These are phyloP conservation scores for Pecten maximus DNA, from an alignment of 2,888 invertebrate genomes.

Conservation along the genomic window DNA sequence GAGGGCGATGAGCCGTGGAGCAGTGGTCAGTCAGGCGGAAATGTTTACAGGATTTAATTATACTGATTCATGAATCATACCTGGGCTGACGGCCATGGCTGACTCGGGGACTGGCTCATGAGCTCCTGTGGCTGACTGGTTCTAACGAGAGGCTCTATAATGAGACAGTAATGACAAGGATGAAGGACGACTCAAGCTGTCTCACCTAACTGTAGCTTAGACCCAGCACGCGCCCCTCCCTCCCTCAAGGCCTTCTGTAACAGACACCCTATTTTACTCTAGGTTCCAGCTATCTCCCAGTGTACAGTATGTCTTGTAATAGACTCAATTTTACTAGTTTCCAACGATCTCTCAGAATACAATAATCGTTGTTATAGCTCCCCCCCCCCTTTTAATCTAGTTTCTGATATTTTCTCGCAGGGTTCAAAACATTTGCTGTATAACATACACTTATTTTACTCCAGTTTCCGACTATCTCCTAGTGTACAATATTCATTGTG, in stretches of 20 bases:
- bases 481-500: no score
- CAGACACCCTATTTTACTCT: background rate
- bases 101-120: conserved; percentile 25
- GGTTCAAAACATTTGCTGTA: no score
- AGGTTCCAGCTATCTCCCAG: background rate
- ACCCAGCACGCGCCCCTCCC: conserved; percentile 13
- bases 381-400: no score
- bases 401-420: no score
- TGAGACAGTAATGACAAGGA: conserved; percentile 35
- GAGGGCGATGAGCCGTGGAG: conserved; percentile 25
- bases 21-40: conserved; percentile 35
- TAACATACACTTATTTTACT: no score
- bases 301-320: no score
- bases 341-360: no score
- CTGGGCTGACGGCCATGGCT: conserved; percentile 35
- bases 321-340: no score
- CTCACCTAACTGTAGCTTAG: conserved; percentile 6
- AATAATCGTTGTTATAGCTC: no score
- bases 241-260: background rate
- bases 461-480: no score
- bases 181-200: conserved; percentile 33
- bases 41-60: conserved; percentile 35
- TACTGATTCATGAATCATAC: conserved; percentile 35
- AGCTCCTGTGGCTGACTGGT: conserved; percentile 35
- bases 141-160: conserved; percentile 33